Conservation (phyloP, 2,888 invertebrate species). For the Galerucella nymphaeae region DNA sequence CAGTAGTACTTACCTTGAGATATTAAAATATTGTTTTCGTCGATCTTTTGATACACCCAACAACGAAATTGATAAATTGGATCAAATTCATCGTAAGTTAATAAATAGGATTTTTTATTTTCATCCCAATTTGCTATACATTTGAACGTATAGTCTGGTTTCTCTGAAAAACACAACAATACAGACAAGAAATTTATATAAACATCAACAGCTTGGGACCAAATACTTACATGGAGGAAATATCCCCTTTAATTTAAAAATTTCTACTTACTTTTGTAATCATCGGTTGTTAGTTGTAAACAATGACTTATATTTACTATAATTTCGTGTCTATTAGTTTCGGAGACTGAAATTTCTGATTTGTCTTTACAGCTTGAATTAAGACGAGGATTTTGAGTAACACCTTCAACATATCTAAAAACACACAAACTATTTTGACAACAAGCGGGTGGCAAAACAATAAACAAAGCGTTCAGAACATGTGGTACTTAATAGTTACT, state of each 20-base stretch:
- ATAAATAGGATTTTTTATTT: conserved; percentile 94
- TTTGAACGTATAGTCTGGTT: conserved; percentile 95
- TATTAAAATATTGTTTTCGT: conserved; percentile 87
- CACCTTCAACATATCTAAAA: conserved; percentile 1
- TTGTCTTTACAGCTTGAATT: background rate
- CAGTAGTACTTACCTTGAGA: conserved; percentile 69
- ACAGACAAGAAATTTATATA: background rate
- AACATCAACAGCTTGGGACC: too few species aligned
- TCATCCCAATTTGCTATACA: conserved; percentile 99
- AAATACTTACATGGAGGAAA: too few species aligned
- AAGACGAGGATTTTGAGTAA: background rate
- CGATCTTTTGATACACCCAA: conserved; percentile 97
- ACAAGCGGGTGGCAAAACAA: too few species aligned
- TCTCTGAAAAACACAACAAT: conserved; percentile 66
- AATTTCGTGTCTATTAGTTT: background rate
- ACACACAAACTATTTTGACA: too few species aligned
- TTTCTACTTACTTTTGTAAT: background rate
- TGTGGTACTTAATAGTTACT: too few species aligned
- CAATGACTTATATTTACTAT: background rate
- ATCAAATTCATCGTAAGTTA: conserved; percentile 96
- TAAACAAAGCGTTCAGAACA: too few species aligned
- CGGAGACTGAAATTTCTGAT: background rate
- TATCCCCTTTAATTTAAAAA: too few species aligned
- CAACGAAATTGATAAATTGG: conserved; percentile 95
- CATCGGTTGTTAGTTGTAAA: background rate